These are phyloP conservation scores for Aspidoscelis tigris DNA, from an alignment of 2,113 vertebrate species.

Conservation along the genomic window DNA sequence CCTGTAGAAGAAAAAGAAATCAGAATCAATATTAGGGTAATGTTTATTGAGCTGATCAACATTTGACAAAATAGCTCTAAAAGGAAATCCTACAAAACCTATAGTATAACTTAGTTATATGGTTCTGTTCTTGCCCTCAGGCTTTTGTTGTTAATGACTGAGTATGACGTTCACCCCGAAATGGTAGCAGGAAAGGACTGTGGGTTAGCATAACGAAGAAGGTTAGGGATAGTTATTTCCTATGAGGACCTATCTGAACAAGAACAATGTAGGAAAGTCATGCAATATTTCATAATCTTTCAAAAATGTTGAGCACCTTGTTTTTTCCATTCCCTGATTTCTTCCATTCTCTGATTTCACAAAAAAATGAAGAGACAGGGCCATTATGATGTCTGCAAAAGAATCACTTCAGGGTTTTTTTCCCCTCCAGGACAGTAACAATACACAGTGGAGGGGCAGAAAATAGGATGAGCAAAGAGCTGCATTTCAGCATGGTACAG, in stretches of 20 bases:
- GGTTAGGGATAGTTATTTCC: background rate
- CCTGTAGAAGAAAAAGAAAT: no score
- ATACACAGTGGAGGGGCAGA: constrained; percentile 57
- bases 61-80: no score
- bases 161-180: background rate
- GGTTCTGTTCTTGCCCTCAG: background rate
- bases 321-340: background rate
- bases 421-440: constrained; percentile 43
- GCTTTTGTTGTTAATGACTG: background rate
- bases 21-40: no score
- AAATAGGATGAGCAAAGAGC: constrained; percentile 72
- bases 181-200: no score
- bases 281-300: background rate
- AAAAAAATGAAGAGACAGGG: constrained; percentile 16
- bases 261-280: background rate
- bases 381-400: constrained; percentile 26
- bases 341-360: constrained; percentile 9
- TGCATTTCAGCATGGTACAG: constrained; percentile 67
- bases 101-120: background rate
- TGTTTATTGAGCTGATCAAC: no score
- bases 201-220: background rate
- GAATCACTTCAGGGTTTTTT: constrained; percentile 37
- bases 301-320: background rate
- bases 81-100: background rate
- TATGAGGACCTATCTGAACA: background rate